Percentiles rank a stretch among this genome's conserved stretches.
Conservation (phyloP, 1,140 invertebrate genomes). For the Triops longicaudatus region DNA sequence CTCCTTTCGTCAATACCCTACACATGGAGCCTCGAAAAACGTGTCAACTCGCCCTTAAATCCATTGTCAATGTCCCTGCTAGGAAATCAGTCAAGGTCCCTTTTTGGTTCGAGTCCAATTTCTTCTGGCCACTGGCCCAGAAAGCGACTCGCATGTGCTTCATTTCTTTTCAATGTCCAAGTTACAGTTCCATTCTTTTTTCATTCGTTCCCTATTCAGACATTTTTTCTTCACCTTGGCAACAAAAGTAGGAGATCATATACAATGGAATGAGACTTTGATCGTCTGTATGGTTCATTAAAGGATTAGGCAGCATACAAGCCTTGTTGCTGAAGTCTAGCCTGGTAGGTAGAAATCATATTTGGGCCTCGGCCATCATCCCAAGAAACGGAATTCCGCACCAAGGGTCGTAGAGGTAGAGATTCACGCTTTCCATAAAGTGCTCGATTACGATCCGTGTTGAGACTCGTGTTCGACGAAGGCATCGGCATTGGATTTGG, state of each 20-base stretch:
- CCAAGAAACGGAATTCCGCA: constrained; percentile 27
- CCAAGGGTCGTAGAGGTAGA: constrained; percentile 24
- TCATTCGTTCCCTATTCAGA: background rate
- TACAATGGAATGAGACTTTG: background rate
- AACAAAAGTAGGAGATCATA: background rate
- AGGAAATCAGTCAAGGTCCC: constrained; percentile 7
- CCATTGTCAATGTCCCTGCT: constrained; percentile 1
- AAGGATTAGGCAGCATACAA: constrained; percentile 16
- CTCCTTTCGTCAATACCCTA: background rate
- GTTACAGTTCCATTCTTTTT: background rate
- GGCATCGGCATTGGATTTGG: constrained; percentile 10
- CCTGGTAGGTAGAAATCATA: constrained; percentile 1
- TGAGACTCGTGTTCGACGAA: constrained; percentile 20
- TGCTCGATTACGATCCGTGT: constrained; percentile 22
- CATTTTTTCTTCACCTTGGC: background rate
- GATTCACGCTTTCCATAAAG: constrained; percentile 17
- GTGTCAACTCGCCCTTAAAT: background rate
- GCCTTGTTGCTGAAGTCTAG: constrained; percentile 22
- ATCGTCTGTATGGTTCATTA: constrained; percentile 21
- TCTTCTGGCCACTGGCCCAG: background rate
- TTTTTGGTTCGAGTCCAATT: constrained; percentile 12
- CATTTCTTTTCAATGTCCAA: background rate
- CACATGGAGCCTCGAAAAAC: background rate
- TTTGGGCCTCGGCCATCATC: constrained; percentile 25
- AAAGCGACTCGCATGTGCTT: background rate